These are phyloP conservation scores for Macropodus opercularis DNA, from an alignment of 2,797 vertebrate species.

Conservation along the genomic window DNA sequence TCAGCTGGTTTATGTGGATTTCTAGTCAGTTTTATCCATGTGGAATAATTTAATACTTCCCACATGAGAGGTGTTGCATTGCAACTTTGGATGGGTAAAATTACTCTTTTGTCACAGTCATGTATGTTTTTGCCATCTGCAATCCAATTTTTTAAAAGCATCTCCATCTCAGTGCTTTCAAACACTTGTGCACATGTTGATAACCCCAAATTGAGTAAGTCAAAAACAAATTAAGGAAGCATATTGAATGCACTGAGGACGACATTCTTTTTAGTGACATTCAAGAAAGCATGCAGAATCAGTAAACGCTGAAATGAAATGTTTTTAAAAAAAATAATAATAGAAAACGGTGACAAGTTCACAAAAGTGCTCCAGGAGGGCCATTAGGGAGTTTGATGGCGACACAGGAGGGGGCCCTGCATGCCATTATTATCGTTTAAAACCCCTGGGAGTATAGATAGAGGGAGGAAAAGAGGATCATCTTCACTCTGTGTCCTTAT, in stretches of 20 bases:
- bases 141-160: constrained; percentile 14
- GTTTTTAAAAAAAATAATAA: no score
- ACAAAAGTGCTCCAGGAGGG: constrained; percentile 38
- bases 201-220: constrained; percentile 25
- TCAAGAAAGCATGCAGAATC: constrained; percentile 7
- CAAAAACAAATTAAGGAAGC: constrained; percentile 30
- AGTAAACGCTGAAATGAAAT: not conserved
- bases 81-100: constrained; percentile 7
- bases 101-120: constrained; percentile 12
- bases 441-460: constrained; percentile 31
- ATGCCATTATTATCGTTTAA: constrained; percentile 45
- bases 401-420: constrained; percentile 1
- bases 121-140: not conserved
- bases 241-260: constrained; percentile 7
- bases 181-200: constrained; percentile 15
- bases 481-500: constrained; percentile 25
- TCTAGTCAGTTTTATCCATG: constrained; percentile 10
- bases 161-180: constrained; percentile 10
- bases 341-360: constrained; percentile 19
- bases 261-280: constrained; percentile 21
- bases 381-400: constrained; percentile 41
- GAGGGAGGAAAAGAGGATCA: constrained; percentile 13
- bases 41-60: constrained; percentile 20
- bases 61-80: constrained; percentile 11
- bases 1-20: not conserved